These are phyloP conservation scores for Plagodis pulveraria DNA, from an alignment of 2,888 invertebrate genomes.

Conservation along the genomic window DNA sequence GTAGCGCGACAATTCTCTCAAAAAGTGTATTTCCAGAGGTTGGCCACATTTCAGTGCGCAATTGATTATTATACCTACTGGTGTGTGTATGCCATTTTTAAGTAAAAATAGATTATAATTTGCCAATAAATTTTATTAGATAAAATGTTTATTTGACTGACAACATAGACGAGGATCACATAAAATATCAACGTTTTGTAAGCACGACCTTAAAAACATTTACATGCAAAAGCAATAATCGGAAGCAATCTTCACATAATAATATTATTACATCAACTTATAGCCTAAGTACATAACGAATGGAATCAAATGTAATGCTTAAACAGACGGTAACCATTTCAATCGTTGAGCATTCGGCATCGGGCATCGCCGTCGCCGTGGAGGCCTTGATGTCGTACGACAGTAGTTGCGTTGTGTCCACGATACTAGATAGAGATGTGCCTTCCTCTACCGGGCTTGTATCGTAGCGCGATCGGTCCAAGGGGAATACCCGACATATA, in stretches of 20 bases:
- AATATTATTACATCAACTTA: slow-evolving; percentile 23
- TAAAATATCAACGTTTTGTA: slow-evolving; percentile 20
- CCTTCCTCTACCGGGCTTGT: too few species aligned
- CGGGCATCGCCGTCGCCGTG: too few species aligned
- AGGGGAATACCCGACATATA: too few species aligned
- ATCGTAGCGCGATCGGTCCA: too few species aligned
- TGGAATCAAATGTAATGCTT: slow-evolving; percentile 32
- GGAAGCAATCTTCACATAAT: slow-evolving; percentile 24
- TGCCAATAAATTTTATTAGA: slow-evolving; percentile 33
- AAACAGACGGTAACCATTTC: slow-evolving; percentile 30
- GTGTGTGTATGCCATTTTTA: too few species aligned
- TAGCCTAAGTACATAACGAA: slow-evolving; percentile 12
- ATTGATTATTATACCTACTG: too few species aligned
- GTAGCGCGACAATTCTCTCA: too few species aligned
- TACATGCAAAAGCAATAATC: slow-evolving; percentile 28
- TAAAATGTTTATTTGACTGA: slow-evolving; percentile 22
- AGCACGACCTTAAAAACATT: slow-evolving; percentile 27
- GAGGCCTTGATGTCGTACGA: too few species aligned
- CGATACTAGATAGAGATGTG: too few species aligned
- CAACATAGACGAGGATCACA: slow-evolving; percentile 19
- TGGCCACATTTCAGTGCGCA: too few species aligned
- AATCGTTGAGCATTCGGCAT: slow-evolving; percentile 33
- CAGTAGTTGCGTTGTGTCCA: too few species aligned
- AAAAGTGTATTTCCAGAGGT: too few species aligned
- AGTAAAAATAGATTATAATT: slow-evolving; percentile 1